Base-by-base conservation (phyloP, 2,113 vertebrate species). In the Galbula dea region DNA sequence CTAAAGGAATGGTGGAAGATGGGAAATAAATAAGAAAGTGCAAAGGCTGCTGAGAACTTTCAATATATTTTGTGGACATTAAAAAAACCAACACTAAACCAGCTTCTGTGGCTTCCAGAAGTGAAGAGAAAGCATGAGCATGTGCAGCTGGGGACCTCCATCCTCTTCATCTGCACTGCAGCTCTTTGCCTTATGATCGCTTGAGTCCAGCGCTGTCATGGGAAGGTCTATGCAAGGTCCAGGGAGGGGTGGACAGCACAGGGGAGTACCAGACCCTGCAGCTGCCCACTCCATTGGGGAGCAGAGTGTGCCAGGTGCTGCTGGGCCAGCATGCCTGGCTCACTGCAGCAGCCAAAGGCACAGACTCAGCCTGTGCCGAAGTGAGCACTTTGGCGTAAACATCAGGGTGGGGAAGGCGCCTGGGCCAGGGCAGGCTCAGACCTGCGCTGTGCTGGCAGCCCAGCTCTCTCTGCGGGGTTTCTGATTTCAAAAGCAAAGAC, bases 281-380 rank as follows among this genome's bases (percentile, higher is more conserved):
- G 0, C 29, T 81, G 51, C 46, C 19, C 29, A 2, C 1, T 6
- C 16, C 0, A 1, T 24, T 0, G 1, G 26, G 74, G 27, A 84
- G 43, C 1, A 0, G 59, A 41, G 51, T 0, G 9, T 32, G 41
- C 49, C 0, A 0, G 51, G 24, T 51, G 30, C n/a, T 0, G 1
- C 73, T 34, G 80, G 27, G 16, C 41, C 41, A 43, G 41, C 41
- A 43, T 43, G 41, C 41, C 41, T 43, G 41, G 41, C 41, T 43
- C 41, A 11, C 41, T 55, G 61, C 69, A 57, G 67, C 36, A 89
- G 59, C 72, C 77, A 37, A 37, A 26, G 54, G 41, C 4, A 6
- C 71, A 34, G 75, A 36, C 27, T 34, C 79, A 68, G 63, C 58
- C 89, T 45, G 67, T 1, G 7, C 59, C 0, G 2, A 34, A 83